phyloP scores from a whole-genome alignment of 2,888 invertebrate species.

The Cheilosia soror region DNA sequence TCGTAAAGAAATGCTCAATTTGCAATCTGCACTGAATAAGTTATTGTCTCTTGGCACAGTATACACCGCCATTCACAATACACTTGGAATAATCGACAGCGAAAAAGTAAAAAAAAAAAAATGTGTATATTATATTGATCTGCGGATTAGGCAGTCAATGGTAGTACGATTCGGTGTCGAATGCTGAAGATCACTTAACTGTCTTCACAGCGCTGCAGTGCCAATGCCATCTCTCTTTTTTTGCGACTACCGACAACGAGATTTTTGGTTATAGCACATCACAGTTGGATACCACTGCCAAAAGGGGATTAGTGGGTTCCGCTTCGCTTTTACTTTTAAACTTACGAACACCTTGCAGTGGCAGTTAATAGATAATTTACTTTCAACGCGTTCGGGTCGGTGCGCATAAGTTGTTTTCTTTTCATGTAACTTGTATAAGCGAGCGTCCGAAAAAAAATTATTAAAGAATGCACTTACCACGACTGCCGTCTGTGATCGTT shows the following conservation, averaged over 20 bases:
- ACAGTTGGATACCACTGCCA: slow-evolving; percentile 32
- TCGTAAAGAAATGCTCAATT: slow-evolving; percentile 38
- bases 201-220: slow-evolving; percentile 41
- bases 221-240: slow-evolving; percentile 56
- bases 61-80: slow-evolving; percentile 11
- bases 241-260: neutral
- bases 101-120: slow-evolving; percentile 12
- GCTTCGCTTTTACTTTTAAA: slow-evolving; percentile 83
- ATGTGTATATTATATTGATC: slow-evolving; percentile 30
- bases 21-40: slow-evolving; percentile 47
- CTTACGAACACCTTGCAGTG: slow-evolving; percentile 79
- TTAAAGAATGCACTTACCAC: slow-evolving; percentile 46
- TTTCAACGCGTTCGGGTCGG: slow-evolving; percentile 80
- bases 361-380: slow-evolving; percentile 82
- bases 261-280: slow-evolving; percentile 55
- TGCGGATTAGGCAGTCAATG: slow-evolving; percentile 52
- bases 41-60: slow-evolving; percentile 32
- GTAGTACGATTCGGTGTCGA: slow-evolving; percentile 33
- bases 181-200: slow-evolving; percentile 51
- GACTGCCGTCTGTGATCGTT: slow-evolving; percentile 52
- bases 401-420: slow-evolving; percentile 50
- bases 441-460: slow-evolving; percentile 26
- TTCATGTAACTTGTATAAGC: slow-evolving; percentile 22
- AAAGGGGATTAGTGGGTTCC: slow-evolving; percentile 71
- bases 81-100: slow-evolving; percentile 30